Conservation (phyloP, 2,113 vertebrate genomes). For the Antigone vipio region DNA sequence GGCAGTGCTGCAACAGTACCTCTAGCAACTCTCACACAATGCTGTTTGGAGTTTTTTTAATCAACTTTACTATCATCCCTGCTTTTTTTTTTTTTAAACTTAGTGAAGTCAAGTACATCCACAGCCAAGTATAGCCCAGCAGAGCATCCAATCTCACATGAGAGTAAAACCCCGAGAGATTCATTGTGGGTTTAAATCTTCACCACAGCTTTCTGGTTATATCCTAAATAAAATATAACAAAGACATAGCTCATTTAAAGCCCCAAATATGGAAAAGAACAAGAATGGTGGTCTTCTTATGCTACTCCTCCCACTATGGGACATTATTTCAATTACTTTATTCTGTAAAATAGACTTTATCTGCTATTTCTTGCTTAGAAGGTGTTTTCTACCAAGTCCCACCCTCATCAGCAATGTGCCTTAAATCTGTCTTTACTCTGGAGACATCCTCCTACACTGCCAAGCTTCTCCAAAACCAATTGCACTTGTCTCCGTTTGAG, state of each 20-base stretch:
- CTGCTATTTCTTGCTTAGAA: neutral
- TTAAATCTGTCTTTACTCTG: neutral
- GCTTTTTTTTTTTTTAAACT: neutral
- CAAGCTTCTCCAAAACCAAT: conserved; percentile 20
- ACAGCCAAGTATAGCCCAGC: neutral
- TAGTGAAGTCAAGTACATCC: neutral
- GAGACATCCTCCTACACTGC: neutral
- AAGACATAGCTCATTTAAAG: neutral
- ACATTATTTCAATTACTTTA: neutral
- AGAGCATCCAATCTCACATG: neutral
- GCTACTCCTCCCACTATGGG: neutral
- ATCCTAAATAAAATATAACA: neutral
- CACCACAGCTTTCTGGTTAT: neutral
- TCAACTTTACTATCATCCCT: neutral
- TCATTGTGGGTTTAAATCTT: neutral
- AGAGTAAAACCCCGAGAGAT: neutral
- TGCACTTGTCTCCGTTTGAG: neutral
- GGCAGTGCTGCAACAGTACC: neutral
- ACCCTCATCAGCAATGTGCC: neutral
- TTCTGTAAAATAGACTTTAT: neutral
- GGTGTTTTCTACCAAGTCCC: neutral
- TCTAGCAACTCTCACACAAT: neutral
- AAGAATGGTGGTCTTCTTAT: neutral
- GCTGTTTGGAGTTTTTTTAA: neutral
- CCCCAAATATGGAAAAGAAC: neutral